Percentiles rank a stretch among this genome's conserved stretches.
Conservation (phyloP, 2,888 invertebrate genomes). For the Parelbella ahira region DNA sequence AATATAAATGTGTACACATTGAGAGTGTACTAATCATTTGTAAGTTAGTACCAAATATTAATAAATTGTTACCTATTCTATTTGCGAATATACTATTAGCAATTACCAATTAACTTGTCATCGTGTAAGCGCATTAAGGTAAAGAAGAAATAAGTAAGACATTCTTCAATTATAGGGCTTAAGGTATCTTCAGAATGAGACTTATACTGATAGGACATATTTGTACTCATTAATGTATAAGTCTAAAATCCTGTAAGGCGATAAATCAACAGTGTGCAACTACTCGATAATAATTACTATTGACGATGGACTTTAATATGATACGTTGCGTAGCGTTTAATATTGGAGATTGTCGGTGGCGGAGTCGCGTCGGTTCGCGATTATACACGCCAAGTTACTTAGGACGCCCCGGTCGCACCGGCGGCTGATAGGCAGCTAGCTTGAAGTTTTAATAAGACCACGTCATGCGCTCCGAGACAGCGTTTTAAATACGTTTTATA, state of each 20-base stretch:
- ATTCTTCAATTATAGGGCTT: constrained; percentile 17
- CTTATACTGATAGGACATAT: constrained; percentile 21
- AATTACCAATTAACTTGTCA: constrained; percentile 7
- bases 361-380: constrained; percentile 52
- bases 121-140: constrained; percentile 4
- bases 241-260: constrained; percentile 21
- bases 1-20: too few relatives aligned
- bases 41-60: too few relatives aligned
- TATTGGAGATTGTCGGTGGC: constrained; percentile 42
- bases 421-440: constrained; percentile 16
- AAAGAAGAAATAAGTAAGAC: constrained; percentile 17
- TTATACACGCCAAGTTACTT: constrained; percentile 66
- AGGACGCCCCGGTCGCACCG: constrained; percentile 36
- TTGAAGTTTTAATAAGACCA: constrained; percentile 55
- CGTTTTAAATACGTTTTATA: constrained; percentile 25
- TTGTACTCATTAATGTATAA: constrained; percentile 26
- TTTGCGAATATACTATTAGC: too few relatives aligned
- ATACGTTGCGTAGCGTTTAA: constrained; percentile 26
- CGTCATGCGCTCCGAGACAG: constrained; percentile 40
- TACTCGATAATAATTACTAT: constrained; percentile 34
- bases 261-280: constrained; percentile 20
- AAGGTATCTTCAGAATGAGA: constrained; percentile 3
- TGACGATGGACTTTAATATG: constrained; percentile 29
- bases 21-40: too few relatives aligned
- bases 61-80: too few relatives aligned